Evolutionary conservation across 2,113 vertebrate genomes (phyloP).

Genomic region (Crotalus tigris): DNA sequence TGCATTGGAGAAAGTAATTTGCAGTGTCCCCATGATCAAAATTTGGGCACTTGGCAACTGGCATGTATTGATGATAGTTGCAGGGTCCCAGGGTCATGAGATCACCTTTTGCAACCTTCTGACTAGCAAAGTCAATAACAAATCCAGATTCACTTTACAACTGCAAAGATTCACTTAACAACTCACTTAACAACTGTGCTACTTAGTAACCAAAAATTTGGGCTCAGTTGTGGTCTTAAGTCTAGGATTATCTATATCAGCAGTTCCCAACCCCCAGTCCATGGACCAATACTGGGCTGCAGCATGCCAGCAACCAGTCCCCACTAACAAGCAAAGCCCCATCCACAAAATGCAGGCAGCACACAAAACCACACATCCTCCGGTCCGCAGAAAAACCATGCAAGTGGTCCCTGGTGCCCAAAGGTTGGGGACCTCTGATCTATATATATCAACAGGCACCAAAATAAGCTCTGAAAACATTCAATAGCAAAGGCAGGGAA

Average conservation of each 20-base stretch:
- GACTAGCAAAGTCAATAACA: background rate
- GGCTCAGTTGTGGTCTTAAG: background rate
- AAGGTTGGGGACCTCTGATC: too few relatives aligned
- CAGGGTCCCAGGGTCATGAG: background rate
- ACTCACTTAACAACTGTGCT: background rate
- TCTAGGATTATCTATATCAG: background rate
- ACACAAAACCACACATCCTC: too few relatives aligned
- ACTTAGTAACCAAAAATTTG: background rate
- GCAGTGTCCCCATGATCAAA: too few relatives aligned
- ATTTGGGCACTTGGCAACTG: background rate
- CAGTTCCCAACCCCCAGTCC: too few relatives aligned
- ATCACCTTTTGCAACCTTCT: background rate
- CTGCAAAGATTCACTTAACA: background rate
- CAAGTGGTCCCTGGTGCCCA: too few relatives aligned
- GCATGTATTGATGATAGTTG: background rate
- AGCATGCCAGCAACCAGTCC: too few relatives aligned
- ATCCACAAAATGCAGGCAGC: too few relatives aligned
- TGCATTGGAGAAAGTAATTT: too few relatives aligned
- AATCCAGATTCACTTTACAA: background rate
- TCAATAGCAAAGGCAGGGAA: background rate
- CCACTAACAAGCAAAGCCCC: too few relatives aligned
- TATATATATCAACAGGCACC: background rate
- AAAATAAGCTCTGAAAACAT: background rate
- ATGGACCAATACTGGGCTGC: too few relatives aligned
- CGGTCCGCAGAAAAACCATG: too few relatives aligned